Evolutionary conservation across 2,113 vertebrate genomes (phyloP), one percentile per base, ranked within the genome.

Genomic region (Hiodon tergisus): DNA sequence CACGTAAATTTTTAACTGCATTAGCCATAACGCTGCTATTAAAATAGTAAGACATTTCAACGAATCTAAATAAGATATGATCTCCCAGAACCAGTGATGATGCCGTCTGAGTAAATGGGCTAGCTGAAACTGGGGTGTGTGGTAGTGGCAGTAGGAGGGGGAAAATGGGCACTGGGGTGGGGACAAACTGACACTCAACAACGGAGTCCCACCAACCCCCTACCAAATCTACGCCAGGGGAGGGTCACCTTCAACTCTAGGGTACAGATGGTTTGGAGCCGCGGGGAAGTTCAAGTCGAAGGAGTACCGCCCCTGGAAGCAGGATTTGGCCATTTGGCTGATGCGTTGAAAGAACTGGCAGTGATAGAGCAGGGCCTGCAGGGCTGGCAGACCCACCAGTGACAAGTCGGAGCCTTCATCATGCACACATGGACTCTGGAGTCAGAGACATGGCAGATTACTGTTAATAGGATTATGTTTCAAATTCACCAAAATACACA

Each of bases 271-370:
- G 1, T 68, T 65, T 31, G 67, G 52, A 52, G 82, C 78, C 54
- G 77, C 78, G 53, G 80, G 76, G 70, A 83, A 86, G 82, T 48
- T 88, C 78, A 89, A 74, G 79, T 89, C 83, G 82, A 93, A 97
- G 3, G 83, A 85, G 46, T 93, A 90, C 58, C 88, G 89, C 48
- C 92, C 94, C 2, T 86, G 75, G 84, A 94, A 95, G 85, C 94
- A 96, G 31, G 59, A 84, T 54, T 92, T 89, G 70, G 90, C 89
- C 87, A 93, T 94, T 10, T 92, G 86, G 78, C 78, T 87, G 69
- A 95, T 83, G 31, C 93, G 94, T 6, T 96, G 92, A 72, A 96
- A 99, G 82, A 97, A 97, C 3, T 89, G 92, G 83, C 91, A 96
- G 85, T 98, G 94, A 84, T 91, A 88, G 3, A 98, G 82, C 16